These are phyloP conservation scores for Chloroclysta siterata DNA, from an alignment of 2,888 invertebrate species.

Conservation along the genomic window DNA sequence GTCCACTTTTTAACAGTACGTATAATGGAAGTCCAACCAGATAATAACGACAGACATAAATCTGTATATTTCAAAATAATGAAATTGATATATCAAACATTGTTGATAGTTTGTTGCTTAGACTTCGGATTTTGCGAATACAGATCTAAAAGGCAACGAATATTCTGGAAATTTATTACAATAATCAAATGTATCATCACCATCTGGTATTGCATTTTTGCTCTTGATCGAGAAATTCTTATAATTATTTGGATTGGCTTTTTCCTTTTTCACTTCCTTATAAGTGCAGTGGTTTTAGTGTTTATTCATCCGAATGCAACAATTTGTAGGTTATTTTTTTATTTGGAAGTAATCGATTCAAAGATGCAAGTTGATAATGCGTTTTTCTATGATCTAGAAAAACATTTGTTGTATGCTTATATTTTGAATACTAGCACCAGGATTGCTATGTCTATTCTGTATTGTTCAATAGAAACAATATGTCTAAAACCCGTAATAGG, in stretches of 20 bases:
- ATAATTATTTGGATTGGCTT: background rate
- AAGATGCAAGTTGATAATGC: background rate
- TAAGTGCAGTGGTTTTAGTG: background rate
- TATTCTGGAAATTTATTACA: constrained; percentile 5
- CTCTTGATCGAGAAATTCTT: background rate
- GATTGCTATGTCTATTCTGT: background rate
- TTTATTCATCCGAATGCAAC: background rate
- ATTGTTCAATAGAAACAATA: background rate
- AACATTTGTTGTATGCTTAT: background rate
- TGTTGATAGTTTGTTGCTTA: background rate
- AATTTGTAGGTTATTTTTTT: background rate
- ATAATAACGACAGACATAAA: background rate
- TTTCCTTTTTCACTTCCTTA: background rate
- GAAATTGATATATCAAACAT: background rate
- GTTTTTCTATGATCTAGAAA: constrained; percentile 7
- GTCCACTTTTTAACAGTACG: background rate
- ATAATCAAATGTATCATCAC: background rate
- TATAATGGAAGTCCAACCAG: background rate
- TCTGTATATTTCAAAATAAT: background rate
- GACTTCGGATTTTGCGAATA: constrained; percentile 3
- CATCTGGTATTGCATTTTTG: background rate
- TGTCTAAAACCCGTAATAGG: background rate
- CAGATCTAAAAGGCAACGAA: background rate
- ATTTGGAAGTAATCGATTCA: constrained; percentile 11
- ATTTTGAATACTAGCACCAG: background rate